Percentiles rank a stretch among this genome's conserved stretches.
These are phyloP conservation scores for Vanessa atalanta DNA, from an alignment of 1,140 invertebrate genomes.

Conservation along the genomic window DNA sequence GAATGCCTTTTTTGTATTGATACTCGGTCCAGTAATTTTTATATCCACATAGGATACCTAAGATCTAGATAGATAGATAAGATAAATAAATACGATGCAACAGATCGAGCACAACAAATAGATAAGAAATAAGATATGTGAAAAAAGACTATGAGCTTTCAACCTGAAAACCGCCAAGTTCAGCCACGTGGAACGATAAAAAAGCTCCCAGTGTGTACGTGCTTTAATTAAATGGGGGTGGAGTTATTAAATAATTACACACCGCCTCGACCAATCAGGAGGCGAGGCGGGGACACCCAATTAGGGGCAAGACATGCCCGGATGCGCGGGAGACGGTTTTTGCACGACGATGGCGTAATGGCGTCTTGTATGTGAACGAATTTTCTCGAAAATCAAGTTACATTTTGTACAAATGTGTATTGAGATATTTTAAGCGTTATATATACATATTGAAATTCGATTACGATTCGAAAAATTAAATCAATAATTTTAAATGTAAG, in stretches of 20 bases:
- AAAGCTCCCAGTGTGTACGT: conserved; percentile 24
- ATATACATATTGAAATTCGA: too few species aligned
- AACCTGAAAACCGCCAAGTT: conserved; percentile 27
- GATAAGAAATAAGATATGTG: conserved; percentile 22
- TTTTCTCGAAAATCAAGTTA: conserved; percentile 43
- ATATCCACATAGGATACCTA: not conserved
- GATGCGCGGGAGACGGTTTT: conserved; percentile 54
- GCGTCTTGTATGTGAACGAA: conserved; percentile 40
- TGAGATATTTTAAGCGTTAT: not conserved
- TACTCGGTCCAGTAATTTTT: not conserved
- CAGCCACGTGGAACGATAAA: conserved; percentile 30
- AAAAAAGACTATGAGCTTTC: conserved; percentile 18
- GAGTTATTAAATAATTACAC: conserved; percentile 72
- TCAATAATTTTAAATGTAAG: not conserved
- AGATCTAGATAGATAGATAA: conserved; percentile 6
- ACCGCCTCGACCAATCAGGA: conserved; percentile 56
- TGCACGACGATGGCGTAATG: conserved; percentile 50
- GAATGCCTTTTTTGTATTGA: not conserved
- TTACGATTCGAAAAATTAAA: too few species aligned
- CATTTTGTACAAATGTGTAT: not conserved
- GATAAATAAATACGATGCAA: conserved; percentile 6
- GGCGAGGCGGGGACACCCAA: conserved; percentile 54
- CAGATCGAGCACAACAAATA: not conserved
- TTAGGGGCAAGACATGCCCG: conserved; percentile 55
- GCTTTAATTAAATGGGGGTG: conserved; percentile 71